A percentile compares a stretch with the other conserved stretches of the same genome.
phyloP scores from a whole-genome alignment of 2,888 invertebrate genomes.

The Malthinus flaveolus region DNA sequence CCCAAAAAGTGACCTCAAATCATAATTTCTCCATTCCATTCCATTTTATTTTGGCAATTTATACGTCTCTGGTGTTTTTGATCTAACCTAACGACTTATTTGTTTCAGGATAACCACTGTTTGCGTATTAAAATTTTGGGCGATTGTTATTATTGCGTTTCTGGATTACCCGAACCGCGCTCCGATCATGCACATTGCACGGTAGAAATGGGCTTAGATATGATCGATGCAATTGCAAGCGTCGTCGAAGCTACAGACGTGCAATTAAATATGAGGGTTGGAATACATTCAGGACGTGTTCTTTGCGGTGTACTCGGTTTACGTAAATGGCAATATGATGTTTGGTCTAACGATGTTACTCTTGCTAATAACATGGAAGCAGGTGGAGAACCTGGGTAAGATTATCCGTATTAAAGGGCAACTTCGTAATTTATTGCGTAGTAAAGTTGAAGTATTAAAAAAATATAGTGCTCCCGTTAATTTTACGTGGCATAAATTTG shows the following conservation, averaged over 20 bases:
- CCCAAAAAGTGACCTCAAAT: too few species aligned
- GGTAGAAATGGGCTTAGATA: constrained; percentile 84
- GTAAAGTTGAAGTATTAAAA: too few species aligned
- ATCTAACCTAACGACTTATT: constrained; percentile 7
- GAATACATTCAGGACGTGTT: constrained; percentile 89
- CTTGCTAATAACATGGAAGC: constrained; percentile 89
- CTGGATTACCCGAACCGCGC: constrained; percentile 87
- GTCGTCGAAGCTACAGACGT: constrained; percentile 92
- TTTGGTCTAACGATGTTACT: constrained; percentile 93
- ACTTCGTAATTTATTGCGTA: too few species aligned
- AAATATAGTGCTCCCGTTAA: too few species aligned
- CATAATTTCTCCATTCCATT: too few species aligned
- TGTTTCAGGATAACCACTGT: constrained; percentile 75
- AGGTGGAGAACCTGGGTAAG: constrained; percentile 86
- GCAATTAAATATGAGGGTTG: constrained; percentile 90
- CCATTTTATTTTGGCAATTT: too few species aligned
- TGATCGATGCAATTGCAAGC: constrained; percentile 84
- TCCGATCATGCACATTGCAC: constrained; percentile 92
- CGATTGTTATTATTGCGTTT: constrained; percentile 93
- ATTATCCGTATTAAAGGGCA: neutral
- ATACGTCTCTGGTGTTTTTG: too few species aligned
- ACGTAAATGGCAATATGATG: constrained; percentile 92
- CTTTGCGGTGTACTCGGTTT: constrained; percentile 88
- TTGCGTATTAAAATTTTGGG: constrained; percentile 84
- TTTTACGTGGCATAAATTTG: too few species aligned